Evolutionary conservation across 2,888 invertebrate species (phyloP), one percentile per base, ranked within the genome.

Genomic region (Cryptocephalus moraei): DNA sequence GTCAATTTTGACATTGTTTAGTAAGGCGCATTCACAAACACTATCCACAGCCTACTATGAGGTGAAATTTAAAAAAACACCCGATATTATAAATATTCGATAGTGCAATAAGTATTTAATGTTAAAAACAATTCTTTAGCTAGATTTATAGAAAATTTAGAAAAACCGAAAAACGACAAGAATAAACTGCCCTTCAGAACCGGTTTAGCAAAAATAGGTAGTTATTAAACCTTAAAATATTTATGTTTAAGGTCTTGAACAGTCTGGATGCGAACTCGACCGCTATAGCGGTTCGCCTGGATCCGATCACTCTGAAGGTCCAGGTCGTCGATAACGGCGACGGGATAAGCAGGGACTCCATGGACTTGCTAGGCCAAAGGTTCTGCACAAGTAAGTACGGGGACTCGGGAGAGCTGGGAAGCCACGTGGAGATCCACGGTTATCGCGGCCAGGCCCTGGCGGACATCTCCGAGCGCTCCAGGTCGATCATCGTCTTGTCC

Each of bases 311-410:
- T 51, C 75, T 75, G 57, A 75, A 74, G 54, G 74, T 90, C 54
- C 84, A 85, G 75, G 82, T 89, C 8, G 74, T 87, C 36, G 90
- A 90, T 63, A 86, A 89, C 72, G 89, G 89, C 1, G 57, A 53
- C 56, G 90, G 90, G 1, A 78, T 90, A 33, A 57, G 68, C 2
- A 66, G 71, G 56, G 60, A 68, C 31, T 76, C 82, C 61, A 71
- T 88, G 49, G 62, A 73, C 41, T 52, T 69, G 22, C 61, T 85
- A 42, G 87, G 84, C 10, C 66, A 73, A 55, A 76, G 79, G 53
- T 76, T 82, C 58, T 72, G 75, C 59, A 82, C 85, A 0, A 85
- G 79, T 63, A 86, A 84, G 70, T 77, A 78, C 57, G 67, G 72
- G 38, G 69, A 73, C 47, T 47, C 79, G 8, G 58, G 66, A 12